phyloP scores from a whole-genome alignment of 1,140 invertebrate species.

The Thrips palmi region DNA sequence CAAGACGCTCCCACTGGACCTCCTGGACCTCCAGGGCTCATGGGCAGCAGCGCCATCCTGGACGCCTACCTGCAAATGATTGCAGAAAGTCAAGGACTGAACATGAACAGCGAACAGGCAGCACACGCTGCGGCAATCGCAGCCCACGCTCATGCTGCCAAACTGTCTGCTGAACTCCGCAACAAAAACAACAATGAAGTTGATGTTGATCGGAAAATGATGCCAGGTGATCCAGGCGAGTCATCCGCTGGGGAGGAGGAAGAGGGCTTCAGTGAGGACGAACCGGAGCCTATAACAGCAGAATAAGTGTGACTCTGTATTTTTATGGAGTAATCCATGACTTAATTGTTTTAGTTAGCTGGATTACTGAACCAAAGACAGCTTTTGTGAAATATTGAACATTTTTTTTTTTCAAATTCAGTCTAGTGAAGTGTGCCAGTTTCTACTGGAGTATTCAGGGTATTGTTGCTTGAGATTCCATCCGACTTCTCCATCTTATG shows the following conservation, averaged over 20 bases:
- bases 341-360: not conserved
- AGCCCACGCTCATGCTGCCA: slow-evolving; percentile 5
- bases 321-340: not conserved
- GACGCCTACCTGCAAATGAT: slow-evolving; percentile 74
- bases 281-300: slow-evolving; percentile 19
- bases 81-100: slow-evolving; percentile 44
- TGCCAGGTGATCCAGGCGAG: slow-evolving; percentile 16
- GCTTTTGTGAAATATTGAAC: not conserved
- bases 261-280: slow-evolving; percentile 18
- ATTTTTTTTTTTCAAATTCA: not conserved
- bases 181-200: slow-evolving; percentile 7
- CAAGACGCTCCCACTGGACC: not conserved
- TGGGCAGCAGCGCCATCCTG: slow-evolving; percentile 52
- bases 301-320: slow-evolving; percentile 13
- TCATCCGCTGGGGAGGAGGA: slow-evolving; percentile 17
- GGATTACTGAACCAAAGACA: not conserved
- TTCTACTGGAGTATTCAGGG: not conserved
- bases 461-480: no score
- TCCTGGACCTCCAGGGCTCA: slow-evolving; percentile 16
- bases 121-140: slow-evolving; percentile 14
- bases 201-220: not conserved
- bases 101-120: slow-evolving; percentile 17
- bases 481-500: no score
- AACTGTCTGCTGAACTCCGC: slow-evolving; percentile 14
- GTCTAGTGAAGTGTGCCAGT: not conserved